Base-by-base conservation (phyloP, 2,113 vertebrate species). In the Melanotaenia duboulayi region DNA sequence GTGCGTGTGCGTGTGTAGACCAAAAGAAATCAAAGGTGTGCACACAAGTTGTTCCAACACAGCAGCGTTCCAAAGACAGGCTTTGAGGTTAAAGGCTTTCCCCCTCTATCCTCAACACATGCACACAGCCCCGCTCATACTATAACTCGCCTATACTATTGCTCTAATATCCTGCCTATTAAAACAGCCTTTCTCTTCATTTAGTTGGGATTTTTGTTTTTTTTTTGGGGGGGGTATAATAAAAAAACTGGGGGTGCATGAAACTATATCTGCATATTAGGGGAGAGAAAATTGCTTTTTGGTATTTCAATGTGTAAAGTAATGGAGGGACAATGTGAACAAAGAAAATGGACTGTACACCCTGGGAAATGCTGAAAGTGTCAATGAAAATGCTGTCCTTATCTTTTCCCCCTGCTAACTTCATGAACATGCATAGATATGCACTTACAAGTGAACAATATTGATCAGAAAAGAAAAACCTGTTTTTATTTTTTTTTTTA, bases 91-190 rank as follows among this genome's bases (percentile, higher is more conserved):
- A 91, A 95, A 94, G 89, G 90, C 82, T 93, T 94, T 57, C 4
- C 25, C 62, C 67, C 24, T n/a, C n/a, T 8, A 52, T 66, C 54
- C 12, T 75, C 17, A 61, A 74, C 50, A 77, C 62, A 50, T 48
- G 35, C 17, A 3, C 37, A 65, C 58, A 72, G 56, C 78, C 61
- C 90, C 93, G 92, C 91, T 89, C 92, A 91, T 90, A 90, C 94
- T 93, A 92, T 76, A 77, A 74, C 90, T 95, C 94, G 93, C 94
- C 92, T 96, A 96, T 83, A 83, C 54, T 74, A 32, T 71, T 57
- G 62, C 19, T 65, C 23, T 42, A 51, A 60, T 69, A 70, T 61
- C 71, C 57, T 75, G 32, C 55, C 20, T 59, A 3, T 39, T 37
- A 37, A n/a, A 12, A 55, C 28, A 22, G 23, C 37, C 56, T 40